Evolutionary conservation across 2,888 invertebrate species (phyloP).

Genomic region (Caenorhabditis auriculariae): DNA sequence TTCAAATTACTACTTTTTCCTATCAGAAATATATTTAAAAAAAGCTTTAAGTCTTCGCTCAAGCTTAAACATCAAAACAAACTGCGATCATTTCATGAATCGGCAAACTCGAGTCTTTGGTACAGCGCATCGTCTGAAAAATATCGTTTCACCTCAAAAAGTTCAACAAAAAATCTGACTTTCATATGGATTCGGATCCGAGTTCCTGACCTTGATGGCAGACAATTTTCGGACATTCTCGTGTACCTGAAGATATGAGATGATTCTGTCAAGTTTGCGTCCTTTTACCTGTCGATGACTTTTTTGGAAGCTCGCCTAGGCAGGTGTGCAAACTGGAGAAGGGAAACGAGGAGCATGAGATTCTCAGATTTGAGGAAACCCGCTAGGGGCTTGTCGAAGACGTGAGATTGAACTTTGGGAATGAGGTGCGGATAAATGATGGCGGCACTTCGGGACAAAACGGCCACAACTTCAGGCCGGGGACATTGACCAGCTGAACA

Average conservation of each 20-base stretch:
- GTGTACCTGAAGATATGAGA: no score
- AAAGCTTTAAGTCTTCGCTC: no score
- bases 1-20: no score
- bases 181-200: slow-evolving; percentile 20
- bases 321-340: slow-evolving; percentile 19
- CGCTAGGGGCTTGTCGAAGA: not conserved
- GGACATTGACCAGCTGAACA: not conserved
- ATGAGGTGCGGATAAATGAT: slow-evolving; percentile 17
- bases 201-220: slow-evolving; percentile 7
- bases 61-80: no score
- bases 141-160: not conserved
- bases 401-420: slow-evolving; percentile 6
- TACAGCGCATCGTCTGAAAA: slow-evolving; percentile 8
- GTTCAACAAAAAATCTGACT: not conserved
- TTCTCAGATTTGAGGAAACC: slow-evolving; percentile 12
- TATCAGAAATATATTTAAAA: no score
- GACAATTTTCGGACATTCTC: slow-evolving; percentile 9
- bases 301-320: slow-evolving; percentile 8
- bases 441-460: slow-evolving; percentile 9
- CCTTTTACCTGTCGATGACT: not conserved
- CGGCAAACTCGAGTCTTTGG: slow-evolving; percentile 1
- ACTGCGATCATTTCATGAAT: slow-evolving; percentile 17
- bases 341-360: slow-evolving; percentile 12
- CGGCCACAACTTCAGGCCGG: slow-evolving; percentile 15
- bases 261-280: not conserved